Percentiles rank a stretch among this genome's conserved stretches.
Evolutionary conservation across 1,140 invertebrate genomes (phyloP).

Genomic region (Drusus annulatus): DNA sequence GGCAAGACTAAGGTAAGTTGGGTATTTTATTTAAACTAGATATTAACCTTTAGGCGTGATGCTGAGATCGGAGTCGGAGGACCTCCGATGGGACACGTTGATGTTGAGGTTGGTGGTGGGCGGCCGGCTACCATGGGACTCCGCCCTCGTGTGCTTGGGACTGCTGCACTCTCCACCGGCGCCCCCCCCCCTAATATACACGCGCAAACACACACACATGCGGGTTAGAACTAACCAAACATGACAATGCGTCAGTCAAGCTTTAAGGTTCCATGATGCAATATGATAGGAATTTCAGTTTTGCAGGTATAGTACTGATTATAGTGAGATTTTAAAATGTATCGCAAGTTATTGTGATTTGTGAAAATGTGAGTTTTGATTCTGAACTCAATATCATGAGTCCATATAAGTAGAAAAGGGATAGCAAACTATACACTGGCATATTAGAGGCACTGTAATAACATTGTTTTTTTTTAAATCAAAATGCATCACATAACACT

Average conservation of each 20-base stretch:
- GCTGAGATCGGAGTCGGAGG: slow-evolving; percentile 94
- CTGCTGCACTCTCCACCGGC: slow-evolving; percentile 44
- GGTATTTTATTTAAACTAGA: not conserved
- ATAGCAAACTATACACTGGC: too few relatives aligned
- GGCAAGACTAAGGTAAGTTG: too few relatives aligned
- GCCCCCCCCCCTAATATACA: slow-evolving; percentile 48
- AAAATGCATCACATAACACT: slow-evolving; percentile 34
- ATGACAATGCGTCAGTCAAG: slow-evolving; percentile 21
- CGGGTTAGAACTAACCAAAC: slow-evolving; percentile 51
- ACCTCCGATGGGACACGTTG: slow-evolving; percentile 80
- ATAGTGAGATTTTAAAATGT: too few relatives aligned
- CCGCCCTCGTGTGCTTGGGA: slow-evolving; percentile 65
- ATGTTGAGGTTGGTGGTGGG: slow-evolving; percentile 71
- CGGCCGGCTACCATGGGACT: slow-evolving; percentile 65
- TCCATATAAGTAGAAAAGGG: too few relatives aligned
- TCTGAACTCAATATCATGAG: too few relatives aligned
- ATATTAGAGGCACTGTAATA: too few relatives aligned
- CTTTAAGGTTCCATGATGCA: slow-evolving; percentile 26
- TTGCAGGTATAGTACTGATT: not conserved
- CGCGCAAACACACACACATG: slow-evolving; percentile 56
- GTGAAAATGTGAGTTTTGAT: too few relatives aligned
- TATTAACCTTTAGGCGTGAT: slow-evolving; percentile 89
- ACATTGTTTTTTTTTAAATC: not conserved
- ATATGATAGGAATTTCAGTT: not conserved
- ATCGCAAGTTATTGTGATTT: too few relatives aligned